These are phyloP conservation scores for Hyposoter didymator DNA, from an alignment of 2,888 invertebrate species.

Conservation along the genomic window DNA sequence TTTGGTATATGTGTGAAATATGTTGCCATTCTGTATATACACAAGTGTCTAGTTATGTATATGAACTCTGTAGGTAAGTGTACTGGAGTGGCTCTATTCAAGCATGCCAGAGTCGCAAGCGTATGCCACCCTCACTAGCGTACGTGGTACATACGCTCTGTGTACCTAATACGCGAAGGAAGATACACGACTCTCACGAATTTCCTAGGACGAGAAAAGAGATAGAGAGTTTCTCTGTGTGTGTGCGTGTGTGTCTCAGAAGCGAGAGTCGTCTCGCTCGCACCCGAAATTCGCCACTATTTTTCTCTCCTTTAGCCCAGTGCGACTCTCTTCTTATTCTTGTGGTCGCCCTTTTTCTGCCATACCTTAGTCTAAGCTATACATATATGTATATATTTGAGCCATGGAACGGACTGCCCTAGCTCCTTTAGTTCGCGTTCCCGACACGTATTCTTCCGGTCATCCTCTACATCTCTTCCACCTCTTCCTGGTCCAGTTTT, in stretches of 20 bases:
- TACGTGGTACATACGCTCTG: constrained; percentile 46
- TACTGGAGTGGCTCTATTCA: constrained; percentile 53
- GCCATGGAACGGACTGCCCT: constrained; percentile 32
- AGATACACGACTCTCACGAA: constrained; percentile 56
- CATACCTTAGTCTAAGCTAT: constrained; percentile 27
- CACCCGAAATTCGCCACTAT: constrained; percentile 40
- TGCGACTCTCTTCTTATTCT: constrained; percentile 21
- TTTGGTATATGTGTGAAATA: not conserved
- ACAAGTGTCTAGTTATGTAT: constrained; percentile 34
- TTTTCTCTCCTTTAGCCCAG: constrained; percentile 13
- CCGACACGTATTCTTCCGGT: constrained; percentile 29
- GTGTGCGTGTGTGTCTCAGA: not conserved
- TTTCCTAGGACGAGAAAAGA: constrained; percentile 48
- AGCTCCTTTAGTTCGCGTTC: constrained; percentile 24
- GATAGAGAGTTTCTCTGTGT: not conserved
- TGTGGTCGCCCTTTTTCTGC: constrained; percentile 28
- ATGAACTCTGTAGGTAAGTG: constrained; percentile 51
- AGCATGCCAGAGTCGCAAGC: constrained; percentile 37
- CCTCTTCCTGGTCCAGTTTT: constrained; percentile 1
- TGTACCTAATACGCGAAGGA: constrained; percentile 63
- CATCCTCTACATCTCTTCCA: constrained; percentile 21
- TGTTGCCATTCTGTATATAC: constrained; percentile 10
- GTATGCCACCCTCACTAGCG: constrained; percentile 38
- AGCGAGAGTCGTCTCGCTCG: constrained; percentile 47
- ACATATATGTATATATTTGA: constrained; percentile 15